These are phyloP conservation scores for Portevinia maculata DNA, from an alignment of 2,888 invertebrate genomes.

Conservation along the genomic window DNA sequence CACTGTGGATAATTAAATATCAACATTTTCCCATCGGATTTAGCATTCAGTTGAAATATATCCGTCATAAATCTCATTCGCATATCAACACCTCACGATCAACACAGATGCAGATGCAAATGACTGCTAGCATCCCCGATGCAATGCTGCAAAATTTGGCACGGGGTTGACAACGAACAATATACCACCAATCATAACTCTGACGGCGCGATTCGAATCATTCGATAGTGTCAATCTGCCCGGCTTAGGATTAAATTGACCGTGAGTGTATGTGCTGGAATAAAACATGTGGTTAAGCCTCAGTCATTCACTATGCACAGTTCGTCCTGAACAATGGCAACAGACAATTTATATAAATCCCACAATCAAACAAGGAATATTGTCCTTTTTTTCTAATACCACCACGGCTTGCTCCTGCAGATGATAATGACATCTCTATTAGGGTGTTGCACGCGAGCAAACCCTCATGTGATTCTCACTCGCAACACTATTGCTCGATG, in stretches of 20 bases:
- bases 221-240: constrained; percentile 73
- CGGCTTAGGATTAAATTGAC: constrained; percentile 82
- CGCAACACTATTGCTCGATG: constrained; percentile 62
- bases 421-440: constrained; percentile 70
- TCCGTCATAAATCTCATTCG: constrained; percentile 68
- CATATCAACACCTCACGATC: constrained; percentile 69
- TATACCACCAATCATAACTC: constrained; percentile 60
- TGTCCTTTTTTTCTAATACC: constrained; percentile 48
- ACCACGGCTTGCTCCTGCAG: constrained; percentile 34
- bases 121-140: constrained; percentile 33
- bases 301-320: constrained; percentile 63
- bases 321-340: constrained; percentile 65
- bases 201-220: constrained; percentile 53
- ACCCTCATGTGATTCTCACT: constrained; percentile 61
- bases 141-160: constrained; percentile 40
- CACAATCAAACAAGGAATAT: constrained; percentile 66
- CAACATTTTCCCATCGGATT: constrained; percentile 69
- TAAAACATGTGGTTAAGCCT: constrained; percentile 74
- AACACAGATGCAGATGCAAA: constrained; percentile 63
- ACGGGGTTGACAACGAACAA: constrained; percentile 58
- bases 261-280: constrained; percentile 75
- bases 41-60: constrained; percentile 22
- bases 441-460: constrained; percentile 44
- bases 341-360: constrained; percentile 75
- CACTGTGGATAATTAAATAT: constrained; percentile 71